phyloP scores from a whole-genome alignment of 2,113 vertebrate genomes.

The Ifrita kowaldi region DNA sequence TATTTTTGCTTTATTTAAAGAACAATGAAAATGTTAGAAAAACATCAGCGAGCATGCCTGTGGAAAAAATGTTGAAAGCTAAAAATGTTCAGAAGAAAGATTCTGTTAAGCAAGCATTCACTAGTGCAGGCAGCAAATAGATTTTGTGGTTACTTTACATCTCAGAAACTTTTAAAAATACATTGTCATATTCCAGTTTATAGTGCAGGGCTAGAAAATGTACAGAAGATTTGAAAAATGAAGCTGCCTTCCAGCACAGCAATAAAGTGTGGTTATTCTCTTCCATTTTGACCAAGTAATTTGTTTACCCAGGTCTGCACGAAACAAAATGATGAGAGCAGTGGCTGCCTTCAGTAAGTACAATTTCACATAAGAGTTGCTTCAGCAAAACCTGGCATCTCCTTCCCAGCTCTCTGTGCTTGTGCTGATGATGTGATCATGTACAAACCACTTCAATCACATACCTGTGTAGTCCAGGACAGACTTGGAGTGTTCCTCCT shows the following conservation, averaged over 20 bases:
- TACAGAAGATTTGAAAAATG: neutral
- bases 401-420: neutral
- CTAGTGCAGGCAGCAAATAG: neutral
- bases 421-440: neutral
- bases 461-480: neutral
- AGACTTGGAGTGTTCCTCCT: neutral
- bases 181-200: neutral
- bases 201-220: neutral
- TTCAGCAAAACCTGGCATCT: neutral
- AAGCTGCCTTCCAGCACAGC: neutral
- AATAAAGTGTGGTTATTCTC: neutral
- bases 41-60: neutral
- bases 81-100: neutral
- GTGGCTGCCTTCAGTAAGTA: constrained; percentile 90
- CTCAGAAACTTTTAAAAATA: neutral
- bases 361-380: neutral
- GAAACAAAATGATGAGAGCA: constrained; percentile 76
- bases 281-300: neutral
- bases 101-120: neutral
- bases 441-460: neutral
- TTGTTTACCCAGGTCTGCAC: constrained; percentile 70
- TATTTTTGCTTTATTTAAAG: constrained; percentile 5
- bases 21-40: neutral
- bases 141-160: neutral
- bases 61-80: neutral